Evolutionary conservation across 1,140 invertebrate genomes (phyloP).

Genomic region (Neodiprion virginianus): DNA sequence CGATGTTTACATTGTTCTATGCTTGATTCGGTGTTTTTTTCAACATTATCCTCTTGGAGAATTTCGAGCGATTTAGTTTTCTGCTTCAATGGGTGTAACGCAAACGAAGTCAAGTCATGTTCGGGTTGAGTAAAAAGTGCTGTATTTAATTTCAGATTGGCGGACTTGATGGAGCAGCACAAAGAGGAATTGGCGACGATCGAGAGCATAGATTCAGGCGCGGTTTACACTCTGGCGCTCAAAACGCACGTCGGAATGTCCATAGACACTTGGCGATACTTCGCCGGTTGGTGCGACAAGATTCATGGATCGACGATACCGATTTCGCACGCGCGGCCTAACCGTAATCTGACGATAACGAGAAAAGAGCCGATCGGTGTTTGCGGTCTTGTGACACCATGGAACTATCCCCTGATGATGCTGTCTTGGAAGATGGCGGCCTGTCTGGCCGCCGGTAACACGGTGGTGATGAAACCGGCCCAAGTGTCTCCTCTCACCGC

Average conservation of each 20-base stretch:
- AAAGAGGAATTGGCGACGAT: conserved; percentile 94
- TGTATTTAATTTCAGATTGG: conserved; percentile 68
- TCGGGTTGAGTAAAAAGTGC: not conserved
- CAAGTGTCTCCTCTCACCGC: conserved; percentile 92
- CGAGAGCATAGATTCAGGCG: conserved; percentile 91
- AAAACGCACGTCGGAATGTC: conserved; percentile 96
- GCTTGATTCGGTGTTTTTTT: conserved; percentile 5
- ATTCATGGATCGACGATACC: conserved; percentile 92
- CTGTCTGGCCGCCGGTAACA: conserved; percentile 93
- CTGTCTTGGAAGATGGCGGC: conserved; percentile 98
- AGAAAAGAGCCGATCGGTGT: conserved; percentile 91
- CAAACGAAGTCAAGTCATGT: not conserved
- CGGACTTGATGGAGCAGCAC: conserved; percentile 92
- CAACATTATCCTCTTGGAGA: too few relatives aligned
- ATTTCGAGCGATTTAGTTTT: too few relatives aligned
- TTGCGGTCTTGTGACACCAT: conserved; percentile 94
- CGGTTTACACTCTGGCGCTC: conserved; percentile 92
- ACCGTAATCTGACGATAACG: conserved; percentile 88
- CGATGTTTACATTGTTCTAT: too few relatives aligned
- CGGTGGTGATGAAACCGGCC: conserved; percentile 93
- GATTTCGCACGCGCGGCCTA: conserved; percentile 86
- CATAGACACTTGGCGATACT: conserved; percentile 91
- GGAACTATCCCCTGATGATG: conserved; percentile 99
- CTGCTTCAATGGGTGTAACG: not conserved
- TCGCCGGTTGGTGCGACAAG: conserved; percentile 95